phyloP scores from a whole-genome alignment of 2,888 invertebrate genomes.

The Hydrotaea diabolus region DNA sequence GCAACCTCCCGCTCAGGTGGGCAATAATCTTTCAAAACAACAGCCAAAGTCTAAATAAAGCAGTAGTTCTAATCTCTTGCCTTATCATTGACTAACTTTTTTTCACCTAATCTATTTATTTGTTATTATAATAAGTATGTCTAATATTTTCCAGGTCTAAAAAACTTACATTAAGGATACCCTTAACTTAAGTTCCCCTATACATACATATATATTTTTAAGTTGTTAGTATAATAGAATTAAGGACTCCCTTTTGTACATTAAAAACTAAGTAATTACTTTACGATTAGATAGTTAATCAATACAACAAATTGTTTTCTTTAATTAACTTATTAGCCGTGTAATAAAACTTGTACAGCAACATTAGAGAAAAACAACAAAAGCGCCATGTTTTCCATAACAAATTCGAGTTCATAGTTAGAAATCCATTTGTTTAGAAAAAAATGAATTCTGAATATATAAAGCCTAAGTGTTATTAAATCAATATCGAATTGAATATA shows the following conservation, averaged over 20 bases:
- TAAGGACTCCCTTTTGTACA: constrained; percentile 45
- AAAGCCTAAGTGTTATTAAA: background rate
- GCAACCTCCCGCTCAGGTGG: constrained; percentile 77
- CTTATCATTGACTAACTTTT: constrained; percentile 8
- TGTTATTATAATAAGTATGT: constrained; percentile 36
- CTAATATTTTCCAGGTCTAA: constrained; percentile 65
- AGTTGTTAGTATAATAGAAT: background rate
- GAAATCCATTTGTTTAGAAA: constrained; percentile 9
- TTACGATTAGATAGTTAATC: constrained; percentile 31
- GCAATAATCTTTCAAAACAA: constrained; percentile 73
- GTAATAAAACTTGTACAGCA: constrained; percentile 44
- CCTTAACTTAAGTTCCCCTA: too few relatives aligned
- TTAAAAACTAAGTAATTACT: constrained; percentile 26
- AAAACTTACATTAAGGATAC: constrained; percentile 48
- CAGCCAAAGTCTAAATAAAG: constrained; percentile 60
- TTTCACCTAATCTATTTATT: background rate
- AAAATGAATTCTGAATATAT: background rate
- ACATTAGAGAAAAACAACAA: constrained; percentile 50
- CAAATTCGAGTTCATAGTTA: constrained; percentile 14
- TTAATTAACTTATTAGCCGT: background rate
- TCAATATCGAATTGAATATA: background rate
- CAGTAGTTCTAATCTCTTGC: constrained; percentile 2
- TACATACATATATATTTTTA: too few relatives aligned
- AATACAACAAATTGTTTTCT: constrained; percentile 26
- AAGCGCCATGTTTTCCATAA: constrained; percentile 61